Base-by-base conservation (phyloP, 2,797 vertebrate genomes). In the Myotis vivesi region DNA sequence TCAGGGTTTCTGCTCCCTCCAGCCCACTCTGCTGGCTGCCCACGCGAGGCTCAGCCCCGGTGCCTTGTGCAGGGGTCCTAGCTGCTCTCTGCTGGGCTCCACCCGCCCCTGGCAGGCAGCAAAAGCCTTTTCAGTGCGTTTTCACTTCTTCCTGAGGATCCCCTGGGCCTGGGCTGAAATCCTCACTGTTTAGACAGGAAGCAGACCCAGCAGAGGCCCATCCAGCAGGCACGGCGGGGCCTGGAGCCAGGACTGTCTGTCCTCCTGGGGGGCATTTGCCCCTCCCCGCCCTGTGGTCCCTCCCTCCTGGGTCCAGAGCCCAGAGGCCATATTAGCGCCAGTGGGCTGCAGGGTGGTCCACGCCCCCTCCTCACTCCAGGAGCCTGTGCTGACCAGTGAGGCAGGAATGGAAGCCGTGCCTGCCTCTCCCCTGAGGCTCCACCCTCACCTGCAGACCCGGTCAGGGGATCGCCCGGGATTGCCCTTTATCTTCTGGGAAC, bases 371-470 rank as follows among this genome's bases (percentile, higher is more conserved):
- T 25, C 25, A n/a, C 1, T 16, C 25, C 12, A 8, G 38, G 59
- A n/a, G 16, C 12, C 62, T 7, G 5, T 57, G 49, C 38, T 8
- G 22, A 33, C 46, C 28, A 17, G 59, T 36, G 23, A 71, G 76
- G 11, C 55, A 44, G 33, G 17, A 10, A 20, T 6, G 36, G 6
- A 19, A 44, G 5, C 46, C 41, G 36, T 0, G 0, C 0, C 49
- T 30, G 22, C 57, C 9, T 28, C 25, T 0, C 5, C 62, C 22
- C 53, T 8, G 41, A 10, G 33, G 4, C 36, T 15, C 68, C 30
- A 1, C 11, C 23, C 41, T 41, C n/a, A 2, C 28, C 71, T 7
- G 36, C 53, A 38, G 51, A 1, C n/a, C 4, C 3, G 1, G 22
- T 13, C 36, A 33, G 49, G 17, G 25, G 3, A 8, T 46, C 22